These are phyloP conservation scores for Polypedilum vanderplanki DNA, from an alignment of 1,140 invertebrate species.

Conservation along the genomic window DNA sequence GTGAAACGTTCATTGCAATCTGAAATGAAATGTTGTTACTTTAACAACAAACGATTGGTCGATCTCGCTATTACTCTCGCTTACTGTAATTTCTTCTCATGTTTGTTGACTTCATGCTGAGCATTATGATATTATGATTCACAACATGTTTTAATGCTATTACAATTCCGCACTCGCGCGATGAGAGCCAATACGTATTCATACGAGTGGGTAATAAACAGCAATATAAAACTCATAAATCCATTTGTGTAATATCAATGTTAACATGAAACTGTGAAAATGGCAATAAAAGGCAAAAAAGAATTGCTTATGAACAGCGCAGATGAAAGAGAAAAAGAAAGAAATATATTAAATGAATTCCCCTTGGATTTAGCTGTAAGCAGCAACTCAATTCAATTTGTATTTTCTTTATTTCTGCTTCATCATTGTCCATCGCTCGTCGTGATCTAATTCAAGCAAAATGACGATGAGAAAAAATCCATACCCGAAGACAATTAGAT, in stretches of 20 bases:
- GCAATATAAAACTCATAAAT: slow-evolving; percentile 4
- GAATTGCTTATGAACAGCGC: too few species aligned
- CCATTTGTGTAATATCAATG: background rate
- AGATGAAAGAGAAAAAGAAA: too few species aligned
- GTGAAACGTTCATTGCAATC: slow-evolving; percentile 1
- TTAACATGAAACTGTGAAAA: background rate
- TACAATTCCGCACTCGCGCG: background rate
- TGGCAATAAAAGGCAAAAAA: background rate
- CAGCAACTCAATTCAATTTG: background rate
- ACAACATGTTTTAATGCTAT: slow-evolving; percentile 19
- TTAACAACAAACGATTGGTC: background rate
- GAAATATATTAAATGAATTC: too few species aligned
- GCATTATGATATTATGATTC: slow-evolving; percentile 19
- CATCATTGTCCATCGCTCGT: background rate
- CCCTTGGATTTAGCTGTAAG: background rate
- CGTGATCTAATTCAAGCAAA: slow-evolving; percentile 4
- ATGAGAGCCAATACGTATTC: background rate
- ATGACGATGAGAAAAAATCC: slow-evolving; percentile 9
- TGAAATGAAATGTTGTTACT: slow-evolving; percentile 5
- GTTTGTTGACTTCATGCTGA: background rate
- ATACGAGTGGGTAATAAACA: background rate
- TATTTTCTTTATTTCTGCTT: slow-evolving; percentile 6
- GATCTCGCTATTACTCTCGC: background rate
- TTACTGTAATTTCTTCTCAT: background rate
- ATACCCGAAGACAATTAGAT: slow-evolving; percentile 11